Evolutionary conservation across 2,113 vertebrate species (phyloP).

Genomic region (Columbina picui): DNA sequence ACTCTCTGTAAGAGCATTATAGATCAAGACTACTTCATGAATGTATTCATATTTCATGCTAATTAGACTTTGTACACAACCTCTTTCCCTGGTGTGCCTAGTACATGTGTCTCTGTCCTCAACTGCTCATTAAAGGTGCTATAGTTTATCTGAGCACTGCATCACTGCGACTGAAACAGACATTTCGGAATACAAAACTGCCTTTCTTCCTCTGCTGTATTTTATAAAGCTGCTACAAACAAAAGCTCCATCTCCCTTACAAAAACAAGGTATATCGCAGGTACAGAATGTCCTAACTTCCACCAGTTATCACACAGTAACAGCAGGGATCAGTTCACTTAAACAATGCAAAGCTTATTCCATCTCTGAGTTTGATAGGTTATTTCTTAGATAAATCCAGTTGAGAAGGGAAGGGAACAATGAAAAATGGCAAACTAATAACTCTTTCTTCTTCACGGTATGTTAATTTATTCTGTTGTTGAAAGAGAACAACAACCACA

Average conservation of each 20-base stretch:
- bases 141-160: conserved; percentile 76
- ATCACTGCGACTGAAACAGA: conserved; percentile 58
- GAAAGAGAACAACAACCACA: neutral
- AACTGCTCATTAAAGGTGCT: conserved; percentile 82
- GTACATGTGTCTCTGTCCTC: conserved; percentile 80
- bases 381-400: neutral
- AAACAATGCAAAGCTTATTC: neutral
- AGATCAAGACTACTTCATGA: conserved; percentile 77
- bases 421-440: neutral
- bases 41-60: conserved; percentile 80
- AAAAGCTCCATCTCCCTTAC: neutral
- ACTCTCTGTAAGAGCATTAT: conserved; percentile 64
- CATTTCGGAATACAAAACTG: conserved; percentile 63
- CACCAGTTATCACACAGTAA: neutral
- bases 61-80: conserved; percentile 77
- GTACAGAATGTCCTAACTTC: neutral
- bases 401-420: neutral
- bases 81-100: conserved; percentile 70
- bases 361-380: neutral
- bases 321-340: neutral
- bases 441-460: neutral
- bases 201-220: conserved; percentile 52
- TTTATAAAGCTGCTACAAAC: conserved; percentile 31
- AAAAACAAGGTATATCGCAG: conserved; percentile 21
- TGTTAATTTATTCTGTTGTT: neutral